Evolutionary conservation across 2,888 invertebrate species (phyloP).

Genomic region (Hydropsyche betteni): DNA sequence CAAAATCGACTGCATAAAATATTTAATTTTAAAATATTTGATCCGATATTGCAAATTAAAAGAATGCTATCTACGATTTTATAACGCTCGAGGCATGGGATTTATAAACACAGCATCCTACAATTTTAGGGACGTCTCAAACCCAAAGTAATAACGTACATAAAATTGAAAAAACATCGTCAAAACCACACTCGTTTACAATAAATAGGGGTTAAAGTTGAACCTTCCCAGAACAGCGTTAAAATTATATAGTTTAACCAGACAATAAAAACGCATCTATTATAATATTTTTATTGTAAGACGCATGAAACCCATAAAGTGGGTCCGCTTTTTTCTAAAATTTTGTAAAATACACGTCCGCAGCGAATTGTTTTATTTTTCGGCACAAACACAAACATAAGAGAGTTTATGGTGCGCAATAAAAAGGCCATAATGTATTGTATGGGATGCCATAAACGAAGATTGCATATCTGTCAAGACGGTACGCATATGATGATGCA

Average conservation of each 20-base stretch:
- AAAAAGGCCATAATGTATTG: background rate
- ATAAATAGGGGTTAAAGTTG: conserved; percentile 1
- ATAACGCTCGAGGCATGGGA: too few relatives aligned
- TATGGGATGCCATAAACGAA: conserved; percentile 5
- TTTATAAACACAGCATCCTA: background rate
- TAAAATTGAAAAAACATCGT: background rate
- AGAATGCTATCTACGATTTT: too few relatives aligned
- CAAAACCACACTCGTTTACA: conserved; percentile 9
- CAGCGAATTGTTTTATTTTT: conserved; percentile 22
- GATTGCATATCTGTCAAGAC: conserved; percentile 23
- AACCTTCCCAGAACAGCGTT: conserved; percentile 2
- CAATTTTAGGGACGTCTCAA: conserved; percentile 2
- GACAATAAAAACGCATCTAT: background rate
- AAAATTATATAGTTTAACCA: conserved; percentile 7
- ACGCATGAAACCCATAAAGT: background rate
- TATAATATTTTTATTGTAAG: background rate
- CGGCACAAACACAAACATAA: background rate
- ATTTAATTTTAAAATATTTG: too few relatives aligned
- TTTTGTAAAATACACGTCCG: background rate
- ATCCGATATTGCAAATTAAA: too few relatives aligned
- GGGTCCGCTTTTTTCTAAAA: background rate
- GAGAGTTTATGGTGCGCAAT: conserved; percentile 1
- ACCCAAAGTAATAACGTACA: background rate
- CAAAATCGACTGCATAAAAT: too few relatives aligned
- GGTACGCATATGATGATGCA: conserved; percentile 15